Percentiles rank a stretch among this genome's conserved stretches.
Conservation (phyloP, 1,140 invertebrate genomes). For the Drosophila grimshawi region DNA sequence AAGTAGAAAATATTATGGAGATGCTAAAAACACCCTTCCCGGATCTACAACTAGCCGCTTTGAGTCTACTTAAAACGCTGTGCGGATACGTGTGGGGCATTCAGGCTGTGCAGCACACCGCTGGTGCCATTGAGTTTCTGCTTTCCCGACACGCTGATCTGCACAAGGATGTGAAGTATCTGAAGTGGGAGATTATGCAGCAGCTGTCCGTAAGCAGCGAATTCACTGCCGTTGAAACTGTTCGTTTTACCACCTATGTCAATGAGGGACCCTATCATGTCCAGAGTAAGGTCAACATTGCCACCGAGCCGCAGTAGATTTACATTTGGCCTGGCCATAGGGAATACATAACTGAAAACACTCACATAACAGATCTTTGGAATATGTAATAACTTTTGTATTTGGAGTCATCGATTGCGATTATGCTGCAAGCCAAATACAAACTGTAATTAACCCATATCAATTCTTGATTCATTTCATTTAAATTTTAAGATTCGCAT, state of each 20-base stretch:
- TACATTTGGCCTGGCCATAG: neutral
- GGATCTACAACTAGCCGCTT: constrained; percentile 86
- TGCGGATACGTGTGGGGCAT: constrained; percentile 88
- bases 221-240: constrained; percentile 87
- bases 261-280: constrained; percentile 90
- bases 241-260: constrained; percentile 88
- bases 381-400: neutral
- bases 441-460: neutral
- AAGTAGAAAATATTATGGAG: constrained; percentile 85
- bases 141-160: constrained; percentile 89
- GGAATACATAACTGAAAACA: neutral
- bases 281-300: constrained; percentile 88
- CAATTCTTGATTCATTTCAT: too few relatives aligned
- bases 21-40: constrained; percentile 88
- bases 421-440: too few relatives aligned
- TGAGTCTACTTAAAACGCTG: constrained; percentile 86
- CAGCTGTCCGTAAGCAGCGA: constrained; percentile 87
- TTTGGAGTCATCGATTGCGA: too few relatives aligned
- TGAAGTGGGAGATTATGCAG: constrained; percentile 90
- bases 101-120: constrained; percentile 86
- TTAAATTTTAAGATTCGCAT: too few relatives aligned
- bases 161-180: constrained; percentile 89
- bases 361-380: neutral
- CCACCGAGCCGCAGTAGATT: constrained; percentile 85
- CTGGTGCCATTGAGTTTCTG: constrained; percentile 90